phyloP scores from a whole-genome alignment of 2,888 invertebrate genomes.

The Pristionchus maxplancki region DNA sequence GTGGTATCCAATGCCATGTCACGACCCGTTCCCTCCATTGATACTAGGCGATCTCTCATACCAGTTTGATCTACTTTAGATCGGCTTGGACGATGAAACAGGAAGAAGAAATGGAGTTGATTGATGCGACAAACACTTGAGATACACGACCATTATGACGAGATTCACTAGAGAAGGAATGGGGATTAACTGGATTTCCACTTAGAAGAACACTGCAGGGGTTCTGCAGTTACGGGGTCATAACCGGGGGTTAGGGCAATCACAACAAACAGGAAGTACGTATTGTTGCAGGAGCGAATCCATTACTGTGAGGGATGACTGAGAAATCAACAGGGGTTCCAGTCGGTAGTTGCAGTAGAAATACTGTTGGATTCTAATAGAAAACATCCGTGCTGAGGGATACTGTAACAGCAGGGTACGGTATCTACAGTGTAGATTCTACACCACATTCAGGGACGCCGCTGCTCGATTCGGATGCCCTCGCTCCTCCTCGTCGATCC shows the following conservation, averaged over 20 bases:
- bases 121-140: constrained; percentile 25
- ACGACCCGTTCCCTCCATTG: background rate
- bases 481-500: constrained; percentile 28
- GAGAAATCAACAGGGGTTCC: background rate
- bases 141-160: background rate
- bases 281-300: background rate
- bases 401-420: background rate
- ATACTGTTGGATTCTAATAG: too few relatives aligned
- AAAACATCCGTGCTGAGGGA: too few relatives aligned
- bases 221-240: background rate
- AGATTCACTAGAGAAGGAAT: background rate
- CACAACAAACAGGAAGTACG: background rate
- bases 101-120: background rate
- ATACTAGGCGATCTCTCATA: background rate
- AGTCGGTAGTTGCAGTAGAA: too few relatives aligned
- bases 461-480: constrained; percentile 29
- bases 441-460: constrained; percentile 2
- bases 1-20: constrained; percentile 1
- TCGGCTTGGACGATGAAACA: constrained; percentile 18
- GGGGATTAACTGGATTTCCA: constrained; percentile 11
- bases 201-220: background rate
- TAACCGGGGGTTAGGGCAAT: too few relatives aligned
- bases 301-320: background rate
- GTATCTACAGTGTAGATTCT: background rate
- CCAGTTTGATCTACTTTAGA: constrained; percentile 35